Evolutionary conservation across 2,113 vertebrate genomes (phyloP), one percentile per base, ranked within the genome.

Genomic region (Phalacrocorax carbo): DNA sequence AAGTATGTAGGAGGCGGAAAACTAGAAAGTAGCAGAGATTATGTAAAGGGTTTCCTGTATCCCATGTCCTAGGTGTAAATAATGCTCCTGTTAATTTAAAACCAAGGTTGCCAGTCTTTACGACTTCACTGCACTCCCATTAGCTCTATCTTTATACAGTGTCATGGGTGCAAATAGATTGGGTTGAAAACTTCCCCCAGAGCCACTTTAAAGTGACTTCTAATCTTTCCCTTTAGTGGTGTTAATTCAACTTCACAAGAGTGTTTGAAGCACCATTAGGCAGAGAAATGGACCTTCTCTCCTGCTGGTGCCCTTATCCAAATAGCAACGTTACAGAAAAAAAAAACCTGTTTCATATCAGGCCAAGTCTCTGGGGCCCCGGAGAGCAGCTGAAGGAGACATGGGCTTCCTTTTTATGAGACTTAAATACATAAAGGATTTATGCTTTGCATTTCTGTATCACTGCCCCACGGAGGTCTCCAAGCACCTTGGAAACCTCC

Each of bases 41-140:
- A 58, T 48, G 82, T 32, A 36, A 46, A 94, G 32, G 29, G 20
- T 54, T 82, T 87, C 15, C 69, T 48, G 21, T 71, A 57, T 82
- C 69, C 61, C 62, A 42, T 30, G 68, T 82, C 69, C 57, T 72
- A 49, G 87, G 76, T 87, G 89, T 96, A 96, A 96, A 94, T 94
- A 97, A 96, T 36, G 55, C 30, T 93, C 44, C 76, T 91, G 89
- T 97, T 97, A 95, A 96, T 96, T 94, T 94, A 95, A 96, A 97
- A 79, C 77, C 93, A 84, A 78, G 77, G 44, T 76, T 86, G 89
- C 34, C 65, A 66, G 65, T 68, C 83, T 94, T 96, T 96, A 89
- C 3, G 48, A 86, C 90, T 94, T 87, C 90, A 22, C 54, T 84
- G 89, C 91, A 71, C 95, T 95, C 86, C 93, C 81, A 94, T 96